A percentile compares a stretch with the other conserved stretches of the same genome.
These are phyloP conservation scores for Netelia fuscicornis DNA, from an alignment of 2,888 invertebrate genomes.

Conservation along the genomic window DNA sequence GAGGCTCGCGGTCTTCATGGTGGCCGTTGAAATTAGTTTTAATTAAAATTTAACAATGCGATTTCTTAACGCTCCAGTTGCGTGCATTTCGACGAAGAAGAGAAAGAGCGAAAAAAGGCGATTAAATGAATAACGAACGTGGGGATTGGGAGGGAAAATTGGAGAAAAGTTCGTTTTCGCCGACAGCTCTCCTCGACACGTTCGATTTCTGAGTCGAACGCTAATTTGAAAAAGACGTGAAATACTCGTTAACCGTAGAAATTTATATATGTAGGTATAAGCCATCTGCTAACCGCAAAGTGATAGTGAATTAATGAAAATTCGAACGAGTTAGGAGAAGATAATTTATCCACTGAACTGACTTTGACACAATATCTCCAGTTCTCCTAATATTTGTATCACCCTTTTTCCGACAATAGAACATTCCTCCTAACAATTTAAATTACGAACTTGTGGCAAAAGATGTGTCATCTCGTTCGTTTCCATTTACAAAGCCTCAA, in stretches of 20 bases:
- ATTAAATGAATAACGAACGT: background rate
- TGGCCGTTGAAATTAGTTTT: slow-evolving; percentile 73
- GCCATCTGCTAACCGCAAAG: background rate
- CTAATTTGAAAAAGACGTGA: background rate
- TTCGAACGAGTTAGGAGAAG: background rate
- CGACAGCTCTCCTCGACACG: slow-evolving; percentile 2
- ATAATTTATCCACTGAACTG: background rate
- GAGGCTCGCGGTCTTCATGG: slow-evolving; percentile 70
- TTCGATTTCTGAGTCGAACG: slow-evolving; percentile 1
- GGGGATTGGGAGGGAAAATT: slow-evolving; percentile 7
- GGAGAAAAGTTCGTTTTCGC: background rate
- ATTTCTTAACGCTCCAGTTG: slow-evolving; percentile 53
- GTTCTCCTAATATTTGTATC: background rate
- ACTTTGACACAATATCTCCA: background rate
- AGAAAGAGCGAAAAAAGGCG: background rate
- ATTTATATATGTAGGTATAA: slow-evolving; percentile 10
- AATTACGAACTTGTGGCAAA: no score
- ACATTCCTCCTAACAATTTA: no score
- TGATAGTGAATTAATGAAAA: background rate
- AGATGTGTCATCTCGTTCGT: no score
- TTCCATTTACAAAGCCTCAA: no score
- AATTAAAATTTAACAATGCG: slow-evolving; percentile 77
- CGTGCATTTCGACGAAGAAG: slow-evolving; percentile 17
- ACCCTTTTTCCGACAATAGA: no score
- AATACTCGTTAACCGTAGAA: background rate